phyloP scores from a whole-genome alignment of 2,888 invertebrate genomes.

The Rhyacophila evoluta region DNA sequence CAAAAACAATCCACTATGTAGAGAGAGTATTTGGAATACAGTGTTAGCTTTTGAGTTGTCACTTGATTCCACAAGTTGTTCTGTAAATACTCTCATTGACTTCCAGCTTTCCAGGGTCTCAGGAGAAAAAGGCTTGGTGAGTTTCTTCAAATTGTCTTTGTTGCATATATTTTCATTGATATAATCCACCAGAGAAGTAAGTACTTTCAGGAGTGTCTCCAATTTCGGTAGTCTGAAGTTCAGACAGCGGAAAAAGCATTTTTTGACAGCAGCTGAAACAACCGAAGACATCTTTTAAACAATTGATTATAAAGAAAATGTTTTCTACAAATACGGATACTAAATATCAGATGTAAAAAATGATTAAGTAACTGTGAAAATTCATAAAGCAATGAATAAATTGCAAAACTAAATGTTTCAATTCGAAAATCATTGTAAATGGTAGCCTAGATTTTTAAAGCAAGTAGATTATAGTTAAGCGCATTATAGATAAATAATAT shows the following conservation, averaged over 20 bases:
- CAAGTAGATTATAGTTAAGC: too few relatives aligned
- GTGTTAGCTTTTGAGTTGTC: slow-evolving; percentile 70
- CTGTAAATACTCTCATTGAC: slow-evolving; percentile 70
- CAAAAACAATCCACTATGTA: slow-evolving; percentile 80
- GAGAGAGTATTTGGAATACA: slow-evolving; percentile 78
- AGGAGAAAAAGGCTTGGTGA: slow-evolving; percentile 71
- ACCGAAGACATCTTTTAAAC: too few relatives aligned
- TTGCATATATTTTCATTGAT: slow-evolving; percentile 70
- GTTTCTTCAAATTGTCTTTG: slow-evolving; percentile 66
- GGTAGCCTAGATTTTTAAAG: too few relatives aligned
- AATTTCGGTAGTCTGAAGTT: slow-evolving; percentile 77
- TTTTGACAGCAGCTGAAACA: slow-evolving; percentile 72
- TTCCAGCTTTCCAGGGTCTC: slow-evolving; percentile 74
- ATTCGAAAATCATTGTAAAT: too few relatives aligned
- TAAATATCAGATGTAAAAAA: too few relatives aligned
- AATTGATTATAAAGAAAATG: too few relatives aligned
- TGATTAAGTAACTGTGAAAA: too few relatives aligned
- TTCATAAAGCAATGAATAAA: too few relatives aligned
- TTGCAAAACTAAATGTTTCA: too few relatives aligned
- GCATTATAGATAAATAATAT: too few relatives aligned
- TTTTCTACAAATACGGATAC: too few relatives aligned
- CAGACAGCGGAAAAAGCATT: slow-evolving; percentile 78
- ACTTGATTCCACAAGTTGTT: slow-evolving; percentile 65
- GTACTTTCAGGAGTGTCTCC: slow-evolving; percentile 71
- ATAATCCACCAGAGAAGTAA: slow-evolving; percentile 71